Conservation (phyloP, 35 echinoderm and acorn worm genomes). For the Eucidaris tribuloides region DNA sequence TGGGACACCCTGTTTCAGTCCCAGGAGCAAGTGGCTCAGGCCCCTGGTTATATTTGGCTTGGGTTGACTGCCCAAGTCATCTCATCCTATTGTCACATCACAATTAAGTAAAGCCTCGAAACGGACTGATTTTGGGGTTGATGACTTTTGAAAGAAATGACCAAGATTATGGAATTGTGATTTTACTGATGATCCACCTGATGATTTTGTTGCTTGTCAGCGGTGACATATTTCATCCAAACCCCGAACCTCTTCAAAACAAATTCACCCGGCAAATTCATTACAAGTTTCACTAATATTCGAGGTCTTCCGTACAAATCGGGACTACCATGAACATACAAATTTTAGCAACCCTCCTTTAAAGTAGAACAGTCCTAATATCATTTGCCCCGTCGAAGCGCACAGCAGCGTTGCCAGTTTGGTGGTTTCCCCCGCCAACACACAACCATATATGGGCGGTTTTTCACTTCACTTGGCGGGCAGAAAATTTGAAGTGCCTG, state of each 20-base stretch:
- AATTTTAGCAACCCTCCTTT: no score
- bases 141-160: background rate
- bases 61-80: constrained; percentile 5
- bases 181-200: background rate
- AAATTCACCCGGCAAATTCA: no score
- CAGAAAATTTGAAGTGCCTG: no score
- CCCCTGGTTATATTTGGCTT: background rate
- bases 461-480: no score
- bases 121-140: background rate
- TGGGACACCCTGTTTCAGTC: constrained; percentile 10
- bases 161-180: background rate
- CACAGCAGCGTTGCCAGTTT: no score
- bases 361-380: no score
- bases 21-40: constrained; percentile 19
- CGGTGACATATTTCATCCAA: background rate
- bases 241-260: background rate
- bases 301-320: constrained; percentile 9
- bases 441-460: no score
- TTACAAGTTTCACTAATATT: background rate
- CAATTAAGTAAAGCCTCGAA: background rate
- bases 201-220: background rate
- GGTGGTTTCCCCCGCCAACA: no score
- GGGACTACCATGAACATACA: no score
- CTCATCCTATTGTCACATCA: background rate
- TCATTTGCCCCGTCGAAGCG: no score